Evolutionary conservation across 2,888 invertebrate genomes (phyloP).

Genomic region (Leucoma salicis): DNA sequence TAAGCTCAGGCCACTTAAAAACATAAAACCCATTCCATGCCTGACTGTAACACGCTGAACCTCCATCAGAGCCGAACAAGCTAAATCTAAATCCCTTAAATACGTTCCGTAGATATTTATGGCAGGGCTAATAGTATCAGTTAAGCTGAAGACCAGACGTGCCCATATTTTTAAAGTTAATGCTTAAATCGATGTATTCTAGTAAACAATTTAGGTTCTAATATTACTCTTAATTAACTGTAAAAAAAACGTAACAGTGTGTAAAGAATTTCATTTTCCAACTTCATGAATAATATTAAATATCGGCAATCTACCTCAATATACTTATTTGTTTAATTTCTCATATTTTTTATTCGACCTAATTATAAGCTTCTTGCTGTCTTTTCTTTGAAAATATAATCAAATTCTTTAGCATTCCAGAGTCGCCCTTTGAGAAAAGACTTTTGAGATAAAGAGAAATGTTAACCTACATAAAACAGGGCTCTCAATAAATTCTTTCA

Average conservation of each 20-base stretch:
- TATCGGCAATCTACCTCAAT: no score
- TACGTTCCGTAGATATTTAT: constrained; percentile 76
- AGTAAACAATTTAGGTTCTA: constrained; percentile 22
- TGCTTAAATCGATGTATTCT: constrained; percentile 12
- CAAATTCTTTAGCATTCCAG: constrained; percentile 65
- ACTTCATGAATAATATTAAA: no score
- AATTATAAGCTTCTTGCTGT: constrained; percentile 57
- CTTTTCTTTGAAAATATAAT: constrained; percentile 64
- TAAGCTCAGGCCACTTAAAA: constrained; percentile 43
- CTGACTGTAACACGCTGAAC: constrained; percentile 57
- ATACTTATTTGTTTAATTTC: no score
- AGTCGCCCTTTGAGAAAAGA: constrained; percentile 65
- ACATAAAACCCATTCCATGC: constrained; percentile 46
- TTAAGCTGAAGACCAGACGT: constrained; percentile 57
- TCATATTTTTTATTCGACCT: constrained; percentile 24
- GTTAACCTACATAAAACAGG: constrained; percentile 49
- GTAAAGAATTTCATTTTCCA: no score
- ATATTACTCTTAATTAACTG: no score
- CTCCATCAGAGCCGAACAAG: constrained; percentile 70
- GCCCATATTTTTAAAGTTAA: constrained; percentile 40
- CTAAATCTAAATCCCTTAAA: constrained; percentile 75
- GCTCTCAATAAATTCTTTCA: constrained; percentile 50
- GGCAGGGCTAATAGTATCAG: constrained; percentile 70
- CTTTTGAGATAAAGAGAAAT: constrained; percentile 66
- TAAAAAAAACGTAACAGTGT: no score